phyloP scores from a whole-genome alignment of 2,113 vertebrate species.

The Capreolus pygargus region DNA sequence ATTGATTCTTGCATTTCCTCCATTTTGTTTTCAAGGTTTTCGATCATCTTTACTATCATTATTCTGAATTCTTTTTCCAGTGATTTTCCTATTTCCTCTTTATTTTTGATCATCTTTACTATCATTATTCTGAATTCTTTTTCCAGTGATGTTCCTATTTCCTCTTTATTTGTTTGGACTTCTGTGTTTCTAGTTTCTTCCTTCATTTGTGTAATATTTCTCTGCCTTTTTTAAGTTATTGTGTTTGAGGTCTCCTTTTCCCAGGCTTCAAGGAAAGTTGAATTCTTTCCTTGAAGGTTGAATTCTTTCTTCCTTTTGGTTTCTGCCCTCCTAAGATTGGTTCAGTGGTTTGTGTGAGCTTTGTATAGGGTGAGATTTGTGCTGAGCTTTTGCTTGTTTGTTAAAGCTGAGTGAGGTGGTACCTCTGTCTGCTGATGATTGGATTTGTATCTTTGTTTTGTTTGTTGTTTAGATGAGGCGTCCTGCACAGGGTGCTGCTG shows the following conservation, averaged over 20 bases:
- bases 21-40: background rate
- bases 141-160: background rate
- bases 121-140: background rate
- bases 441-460: background rate
- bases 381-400: background rate
- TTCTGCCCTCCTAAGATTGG: background rate
- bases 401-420: background rate
- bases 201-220: background rate
- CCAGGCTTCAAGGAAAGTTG: background rate
- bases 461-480: background rate
- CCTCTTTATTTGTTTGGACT: background rate
- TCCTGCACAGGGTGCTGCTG: background rate
- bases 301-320: background rate
- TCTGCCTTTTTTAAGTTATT: background rate
- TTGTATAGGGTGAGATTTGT: background rate
- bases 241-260: background rate
- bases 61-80: background rate
- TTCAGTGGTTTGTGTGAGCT: background rate
- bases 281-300: background rate
- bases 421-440: background rate
- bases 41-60: background rate
- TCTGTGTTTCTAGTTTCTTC: background rate
- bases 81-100: background rate
- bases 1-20: background rate
- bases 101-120: background rate